Evolutionary conservation across 2,888 invertebrate genomes (phyloP).

Genomic region (Sesia bembeciformis): DNA sequence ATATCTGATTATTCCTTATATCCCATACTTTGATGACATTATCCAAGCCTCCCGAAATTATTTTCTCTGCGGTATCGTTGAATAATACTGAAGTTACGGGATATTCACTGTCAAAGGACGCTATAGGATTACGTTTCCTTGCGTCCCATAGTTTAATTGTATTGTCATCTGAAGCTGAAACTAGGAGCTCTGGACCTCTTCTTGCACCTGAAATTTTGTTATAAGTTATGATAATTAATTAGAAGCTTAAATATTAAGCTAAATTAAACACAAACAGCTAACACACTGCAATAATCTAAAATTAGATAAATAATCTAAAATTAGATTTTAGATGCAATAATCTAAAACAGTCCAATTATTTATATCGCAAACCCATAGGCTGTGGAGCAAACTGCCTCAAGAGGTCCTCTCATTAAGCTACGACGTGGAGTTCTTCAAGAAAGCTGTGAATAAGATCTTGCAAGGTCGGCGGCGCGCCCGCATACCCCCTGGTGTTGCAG

Average conservation of each 20-base stretch:
- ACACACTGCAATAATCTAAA: too few relatives aligned
- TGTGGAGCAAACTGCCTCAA: too few relatives aligned
- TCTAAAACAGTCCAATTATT: too few relatives aligned
- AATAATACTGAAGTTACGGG: conserved; percentile 93
- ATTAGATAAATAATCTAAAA: too few relatives aligned
- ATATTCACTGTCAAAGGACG: conserved; percentile 81
- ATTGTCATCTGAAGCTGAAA: conserved; percentile 96
- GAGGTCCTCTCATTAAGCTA: too few relatives aligned
- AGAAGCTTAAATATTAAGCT: background rate
- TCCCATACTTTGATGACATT: conserved; percentile 99
- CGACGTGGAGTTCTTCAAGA: too few relatives aligned
- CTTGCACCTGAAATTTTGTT: conserved; percentile 78
- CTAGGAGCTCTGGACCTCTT: conserved; percentile 91
- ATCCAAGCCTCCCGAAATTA: conserved; percentile 96
- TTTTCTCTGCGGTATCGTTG: conserved; percentile 95
- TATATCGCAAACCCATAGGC: too few relatives aligned
- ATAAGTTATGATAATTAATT: background rate
- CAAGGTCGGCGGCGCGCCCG: too few relatives aligned
- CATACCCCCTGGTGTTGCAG: too few relatives aligned
- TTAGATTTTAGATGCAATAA: too few relatives aligned
- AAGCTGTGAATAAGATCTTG: too few relatives aligned
- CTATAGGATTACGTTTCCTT: conserved; percentile 86
- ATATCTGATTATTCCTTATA: conserved; percentile 87
- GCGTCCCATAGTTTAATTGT: conserved; percentile 95
- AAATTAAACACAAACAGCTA: too few relatives aligned